Percentiles rank a stretch among this genome's conserved stretches.
These are phyloP conservation scores for Andrena trimmerana DNA, from an alignment of 2,888 invertebrate genomes.

Conservation along the genomic window DNA sequence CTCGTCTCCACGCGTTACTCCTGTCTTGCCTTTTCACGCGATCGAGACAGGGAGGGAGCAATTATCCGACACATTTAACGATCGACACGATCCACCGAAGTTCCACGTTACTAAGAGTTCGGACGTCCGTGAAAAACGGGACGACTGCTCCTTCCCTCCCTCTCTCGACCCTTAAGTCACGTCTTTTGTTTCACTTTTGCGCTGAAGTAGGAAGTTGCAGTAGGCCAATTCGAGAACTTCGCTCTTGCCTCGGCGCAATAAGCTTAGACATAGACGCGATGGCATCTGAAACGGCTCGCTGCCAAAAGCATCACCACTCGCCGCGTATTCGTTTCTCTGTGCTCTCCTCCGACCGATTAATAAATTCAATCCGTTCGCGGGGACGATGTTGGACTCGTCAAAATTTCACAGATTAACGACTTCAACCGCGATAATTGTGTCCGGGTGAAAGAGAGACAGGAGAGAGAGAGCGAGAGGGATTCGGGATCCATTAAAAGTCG, in stretches of 20 bases:
- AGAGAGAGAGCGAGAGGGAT: neutral
- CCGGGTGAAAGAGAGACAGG: neutral
- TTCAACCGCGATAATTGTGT: constrained; percentile 45
- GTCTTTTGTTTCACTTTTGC: constrained; percentile 68
- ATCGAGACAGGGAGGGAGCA: constrained; percentile 29
- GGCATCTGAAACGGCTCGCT: constrained; percentile 40
- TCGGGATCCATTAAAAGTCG: constrained; percentile 43
- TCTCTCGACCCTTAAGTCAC: constrained; percentile 44
- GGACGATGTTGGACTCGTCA: neutral
- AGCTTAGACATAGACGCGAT: constrained; percentile 56
- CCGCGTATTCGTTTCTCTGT: neutral
- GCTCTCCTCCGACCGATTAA: neutral
- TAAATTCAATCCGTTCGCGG: neutral
- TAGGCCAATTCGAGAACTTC: constrained; percentile 71
- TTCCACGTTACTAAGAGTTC: neutral
- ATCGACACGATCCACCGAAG: neutral
- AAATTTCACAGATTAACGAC: constrained; percentile 28
- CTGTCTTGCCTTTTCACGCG: constrained; percentile 6
- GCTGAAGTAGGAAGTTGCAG: constrained; percentile 74
- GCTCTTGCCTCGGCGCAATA: constrained; percentile 73
- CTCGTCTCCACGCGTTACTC: neutral
- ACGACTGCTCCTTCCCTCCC: neutral
- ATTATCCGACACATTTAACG: neutral
- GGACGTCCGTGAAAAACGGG: neutral
- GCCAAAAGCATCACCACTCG: neutral